These are phyloP conservation scores for Pandemis corylana DNA, from an alignment of 2,888 invertebrate species.

Conservation along the genomic window DNA sequence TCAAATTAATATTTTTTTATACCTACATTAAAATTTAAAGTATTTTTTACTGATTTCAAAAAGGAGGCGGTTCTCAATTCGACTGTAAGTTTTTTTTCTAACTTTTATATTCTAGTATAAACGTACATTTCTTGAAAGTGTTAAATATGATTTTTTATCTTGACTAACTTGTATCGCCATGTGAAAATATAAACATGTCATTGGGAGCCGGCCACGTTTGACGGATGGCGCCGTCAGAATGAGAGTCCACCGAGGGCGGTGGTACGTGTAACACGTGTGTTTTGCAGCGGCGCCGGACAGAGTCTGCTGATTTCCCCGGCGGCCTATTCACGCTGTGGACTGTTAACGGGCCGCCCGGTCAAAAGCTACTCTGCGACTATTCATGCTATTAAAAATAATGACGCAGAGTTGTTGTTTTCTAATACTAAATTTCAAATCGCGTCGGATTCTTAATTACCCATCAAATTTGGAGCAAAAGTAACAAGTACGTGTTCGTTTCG, in stretches of 20 bases:
- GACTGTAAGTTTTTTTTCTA: background rate
- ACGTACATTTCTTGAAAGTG: too few species aligned
- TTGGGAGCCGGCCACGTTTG: background rate
- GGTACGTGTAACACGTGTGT: constrained; percentile 38
- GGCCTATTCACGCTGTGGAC: constrained; percentile 58
- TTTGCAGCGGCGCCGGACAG: constrained; percentile 47
- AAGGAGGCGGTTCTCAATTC: too few species aligned
- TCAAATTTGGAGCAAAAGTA: too few species aligned
- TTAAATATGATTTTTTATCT: background rate
- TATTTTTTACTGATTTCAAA: too few species aligned
- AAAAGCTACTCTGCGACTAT: background rate
- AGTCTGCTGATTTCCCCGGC: constrained; percentile 71
- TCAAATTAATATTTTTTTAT: background rate
- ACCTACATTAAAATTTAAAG: background rate
- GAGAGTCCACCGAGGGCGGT: background rate
- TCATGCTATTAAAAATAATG: constrained; percentile 3
- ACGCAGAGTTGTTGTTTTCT: background rate
- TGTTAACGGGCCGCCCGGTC: background rate
- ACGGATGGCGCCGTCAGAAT: background rate
- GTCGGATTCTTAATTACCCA: too few species aligned
- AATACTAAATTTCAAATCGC: background rate
- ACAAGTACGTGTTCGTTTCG: too few species aligned
- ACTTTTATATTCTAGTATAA: too few species aligned
- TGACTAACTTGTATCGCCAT: background rate
- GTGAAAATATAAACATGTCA: background rate